These are phyloP conservation scores for Paramisgurnus dabryanus DNA, from an alignment of 2,113 vertebrate genomes.

Conservation along the genomic window DNA sequence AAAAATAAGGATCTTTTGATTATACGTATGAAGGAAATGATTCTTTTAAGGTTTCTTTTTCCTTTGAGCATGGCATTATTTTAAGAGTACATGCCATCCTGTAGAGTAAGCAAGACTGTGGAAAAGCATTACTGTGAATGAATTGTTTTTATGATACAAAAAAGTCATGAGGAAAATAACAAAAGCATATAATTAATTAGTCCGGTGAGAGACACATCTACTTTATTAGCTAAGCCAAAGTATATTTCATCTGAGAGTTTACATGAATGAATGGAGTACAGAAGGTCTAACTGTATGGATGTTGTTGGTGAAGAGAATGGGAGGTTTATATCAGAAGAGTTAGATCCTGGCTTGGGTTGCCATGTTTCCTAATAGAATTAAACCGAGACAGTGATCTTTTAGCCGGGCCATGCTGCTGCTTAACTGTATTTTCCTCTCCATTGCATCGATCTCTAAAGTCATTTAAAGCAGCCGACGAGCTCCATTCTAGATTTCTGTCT, in stretches of 20 bases:
- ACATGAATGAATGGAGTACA: neutral
- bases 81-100: conserved; percentile 36
- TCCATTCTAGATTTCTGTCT: conserved; percentile 37
- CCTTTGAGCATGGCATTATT: too few species aligned
- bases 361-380: conserved; percentile 59
- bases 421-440: conserved; percentile 57
- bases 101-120: conserved; percentile 33
- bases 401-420: conserved; percentile 48
- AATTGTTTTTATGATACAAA: conserved; percentile 57
- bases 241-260: conserved; percentile 28
- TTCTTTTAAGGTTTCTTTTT: too few species aligned
- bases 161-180: conserved; percentile 57
- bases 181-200: conserved; percentile 56
- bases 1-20: too few species aligned
- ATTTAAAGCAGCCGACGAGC: conserved; percentile 44
- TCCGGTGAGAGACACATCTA: conserved; percentile 25
- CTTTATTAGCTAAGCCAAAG: conserved; percentile 43
- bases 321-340: conserved; percentile 44
- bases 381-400: conserved; percentile 57
- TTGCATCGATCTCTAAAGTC: conserved; percentile 41
- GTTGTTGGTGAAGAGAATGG: neutral
- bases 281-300: neutral
- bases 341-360: conserved; percentile 45
- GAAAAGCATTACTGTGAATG: conserved; percentile 38
- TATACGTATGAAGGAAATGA: too few species aligned